Base-by-base conservation (phyloP, 2,888 invertebrate genomes). In the Napeogenes inachia region DNA sequence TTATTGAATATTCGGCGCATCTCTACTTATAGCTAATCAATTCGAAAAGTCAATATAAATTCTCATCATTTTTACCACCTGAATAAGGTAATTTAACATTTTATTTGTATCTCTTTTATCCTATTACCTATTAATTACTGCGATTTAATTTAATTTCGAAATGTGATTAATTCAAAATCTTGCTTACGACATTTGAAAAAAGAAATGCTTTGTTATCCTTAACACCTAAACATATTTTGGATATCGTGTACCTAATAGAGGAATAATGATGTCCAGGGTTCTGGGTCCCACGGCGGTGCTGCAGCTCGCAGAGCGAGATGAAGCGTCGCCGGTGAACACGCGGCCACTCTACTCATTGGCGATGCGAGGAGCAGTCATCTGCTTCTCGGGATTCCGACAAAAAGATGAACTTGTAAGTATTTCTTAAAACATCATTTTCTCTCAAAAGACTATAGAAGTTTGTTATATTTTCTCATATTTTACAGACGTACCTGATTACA, bases 361-460 rank as follows among this genome's bases (percentile, higher is more conserved):
- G 64, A 98, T 98, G 97, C 93, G 94, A 74, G 96, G 96, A 68
- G 94, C 96, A 59, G 94, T 97, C 76, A 94, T 97, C 72, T 97
- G 97, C 87, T 97, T 98, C 88, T 97, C 97, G 64, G 98, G 98
- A 64, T 97, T 98, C 86, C 92, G 96, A 73, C 94, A 95, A 82
- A 96, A 96, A 82, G 95, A 96, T 84, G 96, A 97, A 90, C 91
- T 98, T 92, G 98, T 98, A 84, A 93, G 93, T 30, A 30, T 30
- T 10, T 42, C 10, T 10, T 6, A 5, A 50, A 50, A 30, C 30
- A 5, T 30, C 2, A 30, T 30, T 10, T 30, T 50, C 8, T 47
- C 4, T 4, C 30, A 10, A 30, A 10, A 50, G 13, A 50, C 30
- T 0, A 45, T 47, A 12, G 13, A 60, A 4, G 30, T 57, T 13